These are phyloP conservation scores for Coptodon bakossiorum DNA, from an alignment of 2,113 vertebrate species.

Conservation along the genomic window DNA sequence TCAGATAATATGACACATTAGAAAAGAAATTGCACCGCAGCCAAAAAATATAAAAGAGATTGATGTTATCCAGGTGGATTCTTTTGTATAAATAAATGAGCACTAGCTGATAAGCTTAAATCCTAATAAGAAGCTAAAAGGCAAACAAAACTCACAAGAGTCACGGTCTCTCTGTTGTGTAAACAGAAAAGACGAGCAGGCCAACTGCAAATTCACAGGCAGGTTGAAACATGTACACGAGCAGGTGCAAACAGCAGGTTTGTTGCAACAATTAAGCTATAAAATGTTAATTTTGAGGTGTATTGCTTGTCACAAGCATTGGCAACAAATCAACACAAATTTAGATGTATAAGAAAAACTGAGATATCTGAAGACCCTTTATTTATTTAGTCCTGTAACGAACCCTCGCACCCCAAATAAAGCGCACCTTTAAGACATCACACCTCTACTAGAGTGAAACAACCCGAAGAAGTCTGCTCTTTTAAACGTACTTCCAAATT, in stretches of 20 bases:
- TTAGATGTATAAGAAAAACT: not conserved
- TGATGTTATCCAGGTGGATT: not conserved
- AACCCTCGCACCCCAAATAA: conserved; percentile 1
- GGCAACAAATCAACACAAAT: not conserved
- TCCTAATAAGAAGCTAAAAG: not conserved
- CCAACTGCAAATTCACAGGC: not conserved
- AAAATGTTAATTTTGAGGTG: not conserved
- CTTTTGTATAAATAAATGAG: not conserved
- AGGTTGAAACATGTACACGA: not conserved
- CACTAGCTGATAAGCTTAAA: not conserved
- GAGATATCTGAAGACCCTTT: not conserved
- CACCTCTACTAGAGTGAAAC: not conserved
- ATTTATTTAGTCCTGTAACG: not conserved
- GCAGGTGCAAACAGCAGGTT: not conserved
- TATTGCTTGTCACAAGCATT: not conserved
- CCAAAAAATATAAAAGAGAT: not conserved
- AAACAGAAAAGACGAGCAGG: not conserved
- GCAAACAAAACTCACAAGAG: not conserved
- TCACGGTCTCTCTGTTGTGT: not conserved
- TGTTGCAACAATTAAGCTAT: not conserved
- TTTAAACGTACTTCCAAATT: not conserved
- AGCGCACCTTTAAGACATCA: not conserved
- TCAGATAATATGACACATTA: not conserved
- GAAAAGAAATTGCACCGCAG: not conserved
- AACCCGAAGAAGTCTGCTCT: not conserved